Percentiles rank a stretch among this genome's conserved stretches.
These are phyloP conservation scores for Oxystoma pomonae DNA, from an alignment of 2,888 invertebrate species.

Conservation along the genomic window DNA sequence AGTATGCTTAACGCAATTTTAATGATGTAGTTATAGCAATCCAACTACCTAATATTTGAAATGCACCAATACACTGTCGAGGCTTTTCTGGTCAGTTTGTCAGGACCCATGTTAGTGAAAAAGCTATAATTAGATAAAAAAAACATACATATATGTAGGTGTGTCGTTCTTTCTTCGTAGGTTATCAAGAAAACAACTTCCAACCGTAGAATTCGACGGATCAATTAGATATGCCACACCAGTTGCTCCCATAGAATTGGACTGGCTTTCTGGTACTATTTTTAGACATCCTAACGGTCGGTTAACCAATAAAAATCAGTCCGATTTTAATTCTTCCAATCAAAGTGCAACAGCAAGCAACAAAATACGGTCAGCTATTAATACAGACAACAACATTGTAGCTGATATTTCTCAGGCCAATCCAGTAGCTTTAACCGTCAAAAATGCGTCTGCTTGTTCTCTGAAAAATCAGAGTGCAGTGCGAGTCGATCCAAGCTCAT, in stretches of 20 bases:
- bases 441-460: background rate
- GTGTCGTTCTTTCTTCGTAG: too few species aligned
- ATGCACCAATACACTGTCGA: too few species aligned
- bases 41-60: too few species aligned
- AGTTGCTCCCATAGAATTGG: conserved; percentile 63
- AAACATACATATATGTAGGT: too few species aligned
- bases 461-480: background rate
- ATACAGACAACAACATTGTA: conserved; percentile 6
- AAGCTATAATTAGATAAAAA: too few species aligned
- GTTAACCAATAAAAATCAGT: background rate
- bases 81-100: too few species aligned
- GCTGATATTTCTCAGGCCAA: background rate
- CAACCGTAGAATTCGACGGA: conserved; percentile 66
- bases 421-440: background rate
- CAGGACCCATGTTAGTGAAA: too few species aligned
- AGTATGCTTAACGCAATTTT: too few species aligned
- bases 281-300: conserved; percentile 42
- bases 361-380: conserved; percentile 41
- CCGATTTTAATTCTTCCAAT: background rate
- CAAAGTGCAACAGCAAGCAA: background rate
- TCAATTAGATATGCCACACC: conserved; percentile 65
- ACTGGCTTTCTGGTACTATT: conserved; percentile 66
- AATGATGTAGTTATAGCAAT: too few species aligned
- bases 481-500: conserved; percentile 1
- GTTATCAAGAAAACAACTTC: conserved; percentile 68